phyloP scores from a whole-genome alignment of 1,140 invertebrate genomes.

The Pseudomyrmex pallidus region DNA sequence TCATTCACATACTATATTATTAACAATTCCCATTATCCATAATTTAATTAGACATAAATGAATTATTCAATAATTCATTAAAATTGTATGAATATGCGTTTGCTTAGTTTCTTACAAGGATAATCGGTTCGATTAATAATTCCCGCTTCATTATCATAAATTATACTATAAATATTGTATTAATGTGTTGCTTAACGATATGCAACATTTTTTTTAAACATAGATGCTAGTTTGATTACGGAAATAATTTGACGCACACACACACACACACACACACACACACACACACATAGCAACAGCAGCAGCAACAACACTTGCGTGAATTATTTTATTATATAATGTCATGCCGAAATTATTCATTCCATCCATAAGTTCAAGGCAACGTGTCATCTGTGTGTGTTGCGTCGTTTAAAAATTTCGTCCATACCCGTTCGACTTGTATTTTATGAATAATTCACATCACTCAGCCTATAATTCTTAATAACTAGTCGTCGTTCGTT shows the following conservation, averaged over 20 bases:
- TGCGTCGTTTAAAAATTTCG: conserved; percentile 45
- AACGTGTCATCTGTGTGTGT: conserved; percentile 12
- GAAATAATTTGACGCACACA: neutral
- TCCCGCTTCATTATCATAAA: conserved; percentile 60
- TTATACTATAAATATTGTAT: neutral
- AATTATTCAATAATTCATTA: neutral
- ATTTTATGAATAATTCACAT: conserved; percentile 61
- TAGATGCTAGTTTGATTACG: neutral
- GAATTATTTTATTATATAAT: conserved; percentile 48
- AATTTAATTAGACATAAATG: conserved; percentile 16
- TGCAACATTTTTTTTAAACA: neutral
- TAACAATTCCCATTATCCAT: neutral
- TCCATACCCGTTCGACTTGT: neutral
- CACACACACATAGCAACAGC: too few species aligned
- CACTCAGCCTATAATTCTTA: conserved; percentile 25
- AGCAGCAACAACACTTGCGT: neutral
- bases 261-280: neutral
- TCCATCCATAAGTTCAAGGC: conserved; percentile 55
- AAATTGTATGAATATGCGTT: neutral
- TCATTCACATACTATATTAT: too few species aligned
- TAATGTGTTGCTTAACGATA: neutral
- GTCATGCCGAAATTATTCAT: conserved; percentile 44
- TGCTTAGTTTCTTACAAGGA: conserved; percentile 34
- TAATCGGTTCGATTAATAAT: conserved; percentile 64
- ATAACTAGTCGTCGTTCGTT: conserved; percentile 17